phyloP scores from a whole-genome alignment of 2,797 vertebrate genomes.

The Phoeniculus purpureus region DNA sequence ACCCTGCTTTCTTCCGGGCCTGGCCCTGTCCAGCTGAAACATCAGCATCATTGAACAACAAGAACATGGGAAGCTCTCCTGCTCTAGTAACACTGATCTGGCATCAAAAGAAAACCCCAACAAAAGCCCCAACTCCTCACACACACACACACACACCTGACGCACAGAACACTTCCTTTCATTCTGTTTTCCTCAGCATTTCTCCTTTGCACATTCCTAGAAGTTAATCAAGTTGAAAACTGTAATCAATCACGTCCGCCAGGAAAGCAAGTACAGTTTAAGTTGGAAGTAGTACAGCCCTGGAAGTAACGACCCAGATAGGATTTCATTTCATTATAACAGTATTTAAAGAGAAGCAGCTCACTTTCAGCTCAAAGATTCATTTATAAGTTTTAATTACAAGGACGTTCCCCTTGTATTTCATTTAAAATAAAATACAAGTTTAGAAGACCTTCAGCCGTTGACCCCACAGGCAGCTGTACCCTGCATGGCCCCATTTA shows the following conservation, averaged over 20 bases:
- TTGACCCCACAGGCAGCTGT: background rate
- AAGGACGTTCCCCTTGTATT: background rate
- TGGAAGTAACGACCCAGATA: constrained; percentile 8
- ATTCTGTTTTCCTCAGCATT: constrained; percentile 26
- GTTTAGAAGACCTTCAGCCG: background rate
- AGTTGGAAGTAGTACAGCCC: constrained; percentile 6
- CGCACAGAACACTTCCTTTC: background rate
- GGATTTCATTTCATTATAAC: constrained; percentile 19
- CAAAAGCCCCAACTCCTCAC: background rate
- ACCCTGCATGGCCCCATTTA: background rate
- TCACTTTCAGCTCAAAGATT: background rate
- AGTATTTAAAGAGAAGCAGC: constrained; percentile 27
- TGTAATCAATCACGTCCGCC: constrained; percentile 47
- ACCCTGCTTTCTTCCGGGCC: background rate
- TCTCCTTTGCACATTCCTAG: constrained; percentile 47
- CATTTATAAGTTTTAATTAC: background rate
- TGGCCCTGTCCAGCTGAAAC: background rate
- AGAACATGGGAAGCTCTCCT: background rate
- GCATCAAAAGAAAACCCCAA: background rate
- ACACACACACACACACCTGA: background rate
- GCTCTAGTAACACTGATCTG: background rate
- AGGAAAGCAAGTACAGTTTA: constrained; percentile 39
- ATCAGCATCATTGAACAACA: background rate
- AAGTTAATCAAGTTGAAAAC: constrained; percentile 66
- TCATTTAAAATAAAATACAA: background rate